Conservation (phyloP, 2,888 invertebrate genomes). For the Ceraclea dissimilis region DNA sequence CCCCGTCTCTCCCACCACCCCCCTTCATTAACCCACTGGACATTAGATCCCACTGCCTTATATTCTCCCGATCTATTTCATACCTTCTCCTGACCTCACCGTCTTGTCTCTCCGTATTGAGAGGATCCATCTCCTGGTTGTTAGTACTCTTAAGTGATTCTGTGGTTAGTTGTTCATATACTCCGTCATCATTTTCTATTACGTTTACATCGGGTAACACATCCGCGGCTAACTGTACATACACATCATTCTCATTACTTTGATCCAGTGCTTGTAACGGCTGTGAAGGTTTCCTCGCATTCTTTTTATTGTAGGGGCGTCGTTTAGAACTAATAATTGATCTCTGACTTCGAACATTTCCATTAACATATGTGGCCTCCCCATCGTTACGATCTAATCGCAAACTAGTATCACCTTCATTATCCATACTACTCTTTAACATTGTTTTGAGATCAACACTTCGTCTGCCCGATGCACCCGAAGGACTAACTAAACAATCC, state of each 20-base stretch:
- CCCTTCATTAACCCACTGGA: slow-evolving; percentile 69
- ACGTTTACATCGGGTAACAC: slow-evolving; percentile 5
- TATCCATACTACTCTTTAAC: slow-evolving; percentile 23
- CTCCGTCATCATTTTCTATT: slow-evolving; percentile 42
- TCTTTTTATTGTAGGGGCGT: slow-evolving; percentile 28
- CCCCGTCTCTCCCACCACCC: slow-evolving; percentile 30
- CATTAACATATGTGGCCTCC: slow-evolving; percentile 76
- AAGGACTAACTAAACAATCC: slow-evolving; percentile 43
- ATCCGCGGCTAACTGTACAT: slow-evolving; percentile 44
- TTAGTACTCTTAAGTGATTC: slow-evolving; percentile 29
- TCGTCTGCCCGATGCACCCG: slow-evolving; percentile 23
- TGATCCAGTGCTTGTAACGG: slow-evolving; percentile 15
- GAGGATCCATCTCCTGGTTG: slow-evolving; percentile 19
- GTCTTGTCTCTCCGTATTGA: neutral
- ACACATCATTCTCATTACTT: slow-evolving; percentile 46
- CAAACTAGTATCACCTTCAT: slow-evolving; percentile 20
- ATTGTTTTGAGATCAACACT: slow-evolving; percentile 36
- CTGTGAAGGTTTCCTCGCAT: slow-evolving; percentile 15
- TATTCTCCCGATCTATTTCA: slow-evolving; percentile 75
- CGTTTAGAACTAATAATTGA: slow-evolving; percentile 33
- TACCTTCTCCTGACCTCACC: slow-evolving; percentile 38
- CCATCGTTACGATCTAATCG: slow-evolving; percentile 48
- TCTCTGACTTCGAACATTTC: slow-evolving; percentile 51
- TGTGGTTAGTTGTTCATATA: slow-evolving; percentile 50
- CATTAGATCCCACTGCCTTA: slow-evolving; percentile 83